These are phyloP conservation scores for Pseudococcus longispinus DNA, from an alignment of 2,888 invertebrate species.

Conservation along the genomic window DNA sequence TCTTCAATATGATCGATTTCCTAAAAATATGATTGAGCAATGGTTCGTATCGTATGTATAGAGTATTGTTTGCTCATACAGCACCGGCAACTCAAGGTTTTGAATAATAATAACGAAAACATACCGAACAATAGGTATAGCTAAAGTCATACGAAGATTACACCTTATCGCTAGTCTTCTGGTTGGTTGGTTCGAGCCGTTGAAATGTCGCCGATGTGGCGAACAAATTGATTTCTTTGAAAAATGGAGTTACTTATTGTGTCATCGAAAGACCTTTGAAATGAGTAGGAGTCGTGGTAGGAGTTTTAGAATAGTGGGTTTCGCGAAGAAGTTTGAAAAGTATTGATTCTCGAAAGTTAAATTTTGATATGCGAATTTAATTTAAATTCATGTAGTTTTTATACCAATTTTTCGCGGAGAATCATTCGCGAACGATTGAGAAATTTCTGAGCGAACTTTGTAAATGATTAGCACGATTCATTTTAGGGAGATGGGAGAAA, in stretches of 20 bases:
- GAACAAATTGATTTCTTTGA: background rate
- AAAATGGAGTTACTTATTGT: background rate
- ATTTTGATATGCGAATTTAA: too few species aligned
- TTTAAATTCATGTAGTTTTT: too few species aligned
- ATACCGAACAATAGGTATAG: background rate
- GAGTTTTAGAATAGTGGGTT: background rate
- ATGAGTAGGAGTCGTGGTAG: background rate
- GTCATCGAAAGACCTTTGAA: background rate
- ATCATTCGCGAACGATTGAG: too few species aligned
- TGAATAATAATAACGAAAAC: background rate
- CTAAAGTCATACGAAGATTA: background rate
- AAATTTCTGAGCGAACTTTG: too few species aligned
- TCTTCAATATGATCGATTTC: slow-evolving; percentile 4
- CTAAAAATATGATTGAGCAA: background rate
- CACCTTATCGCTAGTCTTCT: background rate
- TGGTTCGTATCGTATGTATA: background rate
- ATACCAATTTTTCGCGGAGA: too few species aligned
- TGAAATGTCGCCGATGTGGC: background rate
- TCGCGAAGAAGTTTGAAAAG: background rate
- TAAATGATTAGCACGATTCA: too few species aligned
- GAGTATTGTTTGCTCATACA: background rate
- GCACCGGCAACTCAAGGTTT: background rate
- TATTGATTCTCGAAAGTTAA: background rate
- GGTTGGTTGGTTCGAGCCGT: background rate
- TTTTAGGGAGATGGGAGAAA: too few species aligned